phyloP scores from a whole-genome alignment of 1,140 invertebrate genomes.

The Lepidurus arcticus region DNA sequence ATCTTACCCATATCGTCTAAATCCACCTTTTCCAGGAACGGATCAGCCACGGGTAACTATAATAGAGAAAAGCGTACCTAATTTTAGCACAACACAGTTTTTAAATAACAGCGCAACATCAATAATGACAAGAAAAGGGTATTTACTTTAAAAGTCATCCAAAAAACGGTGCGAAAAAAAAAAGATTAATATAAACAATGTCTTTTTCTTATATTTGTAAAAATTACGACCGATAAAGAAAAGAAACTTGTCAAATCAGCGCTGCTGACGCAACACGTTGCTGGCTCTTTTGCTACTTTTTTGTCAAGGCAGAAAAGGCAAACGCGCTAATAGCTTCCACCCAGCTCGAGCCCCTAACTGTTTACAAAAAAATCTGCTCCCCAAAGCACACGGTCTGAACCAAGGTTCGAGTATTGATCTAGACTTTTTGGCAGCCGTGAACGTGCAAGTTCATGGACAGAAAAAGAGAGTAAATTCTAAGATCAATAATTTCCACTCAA shows the following conservation, averaged over 20 bases:
- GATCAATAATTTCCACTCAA: background rate
- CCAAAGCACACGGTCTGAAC: no score
- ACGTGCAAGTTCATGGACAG: background rate
- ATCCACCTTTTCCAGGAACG: constrained; percentile 79
- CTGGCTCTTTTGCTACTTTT: no score
- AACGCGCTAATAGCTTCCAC: no score
- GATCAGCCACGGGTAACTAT: constrained; percentile 79
- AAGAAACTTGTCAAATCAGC: background rate
- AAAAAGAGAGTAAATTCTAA: background rate
- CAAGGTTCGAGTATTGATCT: no score
- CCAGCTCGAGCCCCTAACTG: no score
- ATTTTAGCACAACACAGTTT: background rate
- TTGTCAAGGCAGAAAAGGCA: no score
- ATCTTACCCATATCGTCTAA: constrained; percentile 73
- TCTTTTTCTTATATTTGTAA: background rate
- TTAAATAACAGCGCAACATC: background rate
- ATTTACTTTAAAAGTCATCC: constrained; percentile 9
- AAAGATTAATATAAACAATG: background rate
- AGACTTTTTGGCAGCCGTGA: no score
- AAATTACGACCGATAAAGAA: background rate
- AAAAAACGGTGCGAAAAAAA: background rate
- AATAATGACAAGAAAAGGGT: background rate
- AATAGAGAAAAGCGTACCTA: constrained; percentile 48
- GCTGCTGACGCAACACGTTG: background rate
- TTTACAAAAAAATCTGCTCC: no score